phyloP scores from a whole-genome alignment of 2,113 vertebrate genomes.

The Talpa occidentalis region DNA sequence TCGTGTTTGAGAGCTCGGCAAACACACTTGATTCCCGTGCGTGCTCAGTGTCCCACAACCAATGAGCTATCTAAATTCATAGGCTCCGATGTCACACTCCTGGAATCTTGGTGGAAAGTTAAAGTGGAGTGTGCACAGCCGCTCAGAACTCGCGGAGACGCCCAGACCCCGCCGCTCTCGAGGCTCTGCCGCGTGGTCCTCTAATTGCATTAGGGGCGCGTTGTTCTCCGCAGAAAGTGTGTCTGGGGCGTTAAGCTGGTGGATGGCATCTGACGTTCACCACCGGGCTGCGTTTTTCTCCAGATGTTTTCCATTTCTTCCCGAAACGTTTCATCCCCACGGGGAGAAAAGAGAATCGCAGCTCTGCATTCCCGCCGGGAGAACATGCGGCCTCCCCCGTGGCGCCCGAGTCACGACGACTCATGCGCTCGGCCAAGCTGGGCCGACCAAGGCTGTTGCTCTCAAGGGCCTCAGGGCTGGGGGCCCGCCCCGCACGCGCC shows the following conservation, averaged over 20 bases:
- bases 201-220: constrained; percentile 79
- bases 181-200: constrained; percentile 59
- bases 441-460: constrained; percentile 20
- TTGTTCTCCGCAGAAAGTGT: constrained; percentile 79
- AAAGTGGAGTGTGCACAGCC: constrained; percentile 81
- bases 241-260: constrained; percentile 71
- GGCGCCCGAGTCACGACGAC: constrained; percentile 7
- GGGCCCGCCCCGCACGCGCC: not conserved
- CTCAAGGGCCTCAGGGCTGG: not conserved
- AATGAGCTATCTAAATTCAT: constrained; percentile 93
- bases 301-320: constrained; percentile 66
- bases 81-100: constrained; percentile 87
- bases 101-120: constrained; percentile 87
- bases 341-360: constrained; percentile 34
- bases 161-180: constrained; percentile 79
- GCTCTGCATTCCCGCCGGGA: constrained; percentile 25
- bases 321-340: constrained; percentile 57
- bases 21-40: constrained; percentile 82
- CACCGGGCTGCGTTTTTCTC: not conserved
- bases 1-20: constrained; percentile 85
- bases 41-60: constrained; percentile 90
- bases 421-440: constrained; percentile 49
- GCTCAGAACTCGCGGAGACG: constrained; percentile 81
- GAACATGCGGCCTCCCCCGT: constrained; percentile 55
- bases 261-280: constrained; percentile 57